Evolutionary conservation across 2,113 vertebrate genomes (phyloP), one percentile per base, ranked within the genome.

Genomic region (Hirundichthys speculiger): DNA sequence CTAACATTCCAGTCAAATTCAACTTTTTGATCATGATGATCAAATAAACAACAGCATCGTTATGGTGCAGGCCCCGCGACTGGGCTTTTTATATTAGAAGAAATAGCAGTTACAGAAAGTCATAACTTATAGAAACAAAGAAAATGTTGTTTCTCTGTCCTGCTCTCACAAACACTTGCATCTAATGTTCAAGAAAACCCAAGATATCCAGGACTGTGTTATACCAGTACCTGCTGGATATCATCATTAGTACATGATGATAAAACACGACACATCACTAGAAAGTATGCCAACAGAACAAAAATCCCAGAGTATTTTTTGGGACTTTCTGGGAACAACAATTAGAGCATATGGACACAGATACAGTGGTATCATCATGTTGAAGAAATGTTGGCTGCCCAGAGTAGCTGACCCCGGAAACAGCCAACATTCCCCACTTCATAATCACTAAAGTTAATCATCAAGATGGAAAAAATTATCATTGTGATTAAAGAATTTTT

Each of bases 401-500:
- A 63, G 63, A 60, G 62, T 39, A 64, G 24, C 48, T 68, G 50
- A 84, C 9, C 48, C 43, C 49, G 18, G 57, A 45, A 3, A 21
- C 43, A 47, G 49, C 56, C 73, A 77, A 79, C 58, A 79, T 73
- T 79, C 59, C 52, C 52, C 48, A 2, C 10, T 51, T 34, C 39
- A 81, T 74, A 69, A 34, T 79, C 80, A 81, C 48, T 14, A 5
- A 41, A 30, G 21, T 68, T 71, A 70, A 47, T 79, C 71, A 76
- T 78, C 62, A 50, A 52, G 15, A 39, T 22, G 67, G 54, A 67
- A 64, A 48, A 27, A n/a, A n/a, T n/a, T n/a, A n/a, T n/a, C n/a
- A n/a, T n/a, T n/a, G n/a, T n/a, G n/a, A n/a, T n/a, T n/a, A n/a
- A n/a, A n/a, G n/a, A n/a, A n/a, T n/a, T n/a, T n/a, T n/a, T n/a